phyloP scores from a whole-genome alignment of 2,113 vertebrate species.

The Odocoileus hemionus region DNA sequence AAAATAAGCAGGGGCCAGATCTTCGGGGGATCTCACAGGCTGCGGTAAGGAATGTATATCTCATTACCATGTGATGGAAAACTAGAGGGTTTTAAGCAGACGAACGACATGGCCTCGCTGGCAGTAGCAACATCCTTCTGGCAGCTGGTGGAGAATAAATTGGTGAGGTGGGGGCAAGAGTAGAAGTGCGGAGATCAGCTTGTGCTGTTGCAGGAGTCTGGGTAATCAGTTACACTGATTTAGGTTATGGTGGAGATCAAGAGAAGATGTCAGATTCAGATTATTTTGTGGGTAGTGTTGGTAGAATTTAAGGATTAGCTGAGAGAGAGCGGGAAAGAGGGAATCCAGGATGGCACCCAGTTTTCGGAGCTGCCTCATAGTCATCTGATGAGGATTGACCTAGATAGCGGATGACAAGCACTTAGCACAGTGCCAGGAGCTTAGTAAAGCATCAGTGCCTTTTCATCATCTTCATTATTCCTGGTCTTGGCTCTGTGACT shows the following conservation, averaged over 20 bases:
- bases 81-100: not conserved
- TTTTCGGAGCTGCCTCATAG: not conserved
- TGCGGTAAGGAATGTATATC: fast-evolving
- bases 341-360: not conserved
- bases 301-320: not conserved
- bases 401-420: not conserved
- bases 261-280: not conserved
- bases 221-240: not conserved
- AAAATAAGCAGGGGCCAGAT: not conserved
- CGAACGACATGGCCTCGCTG: not conserved
- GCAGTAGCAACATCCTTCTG: not conserved
- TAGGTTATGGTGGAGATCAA: not conserved
- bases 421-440: not conserved
- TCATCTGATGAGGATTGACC: not conserved
- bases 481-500: not conserved
- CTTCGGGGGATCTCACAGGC: not conserved
- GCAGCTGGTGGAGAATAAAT: not conserved
- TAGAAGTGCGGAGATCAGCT: not conserved
- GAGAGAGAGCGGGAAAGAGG: not conserved
- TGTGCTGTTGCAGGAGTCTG: not conserved
- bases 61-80: not conserved
- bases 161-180: not conserved
- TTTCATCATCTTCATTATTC: not conserved
- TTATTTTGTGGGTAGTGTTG: not conserved
- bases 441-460: not conserved